Base-by-base conservation (phyloP, 2,888 invertebrate genomes). In the Noctua janthe region DNA sequence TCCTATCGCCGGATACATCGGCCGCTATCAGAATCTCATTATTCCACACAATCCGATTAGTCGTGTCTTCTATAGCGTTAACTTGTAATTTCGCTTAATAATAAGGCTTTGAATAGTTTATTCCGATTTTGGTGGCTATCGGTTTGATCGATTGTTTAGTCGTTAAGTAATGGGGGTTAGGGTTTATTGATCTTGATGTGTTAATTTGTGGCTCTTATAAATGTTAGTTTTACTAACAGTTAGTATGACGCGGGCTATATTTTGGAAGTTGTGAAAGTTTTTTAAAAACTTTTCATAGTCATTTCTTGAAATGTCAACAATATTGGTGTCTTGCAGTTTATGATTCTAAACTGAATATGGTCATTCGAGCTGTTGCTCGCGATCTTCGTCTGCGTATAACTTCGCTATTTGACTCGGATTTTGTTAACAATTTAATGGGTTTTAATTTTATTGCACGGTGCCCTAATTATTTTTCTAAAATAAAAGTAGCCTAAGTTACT, bases 21-120 rank as follows among this genome's bases (percentile, higher is more conserved):
- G 78, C 81, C 89, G 85, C 90, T 92, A 93, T 94, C 93, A 89
- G 92, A 89, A 92, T 93, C 93, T 93, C 92, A 92, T 93, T 93
- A 93, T 92, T 92, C 92, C 91, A 85, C 89, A 90, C 92, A 91
- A 94, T 94, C 91, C 92, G 94, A 94, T 94, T 94, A 93, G 88
- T 83, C 90, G 88, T 91, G 91, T 92, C 90, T 91, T 90, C 88
- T 89, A 85, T 83, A 84, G 89, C 88, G 90, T 92, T 90, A 88
- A 88, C 88, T 88, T 85, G 91, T 91, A 90, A 90, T 90, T 87
- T 88, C 74, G 80, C 80, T 84, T 91, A 80, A 86, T 84, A 85
- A 82, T 91, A 87, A 90, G 85, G 84, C 88, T 90, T 84, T 84
- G 71, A 83, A 87, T 80, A 73, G 74, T 87, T 87, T 79, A 84